Conservation (phyloP, 2,888 invertebrate species). For the Eulithis testata region DNA sequence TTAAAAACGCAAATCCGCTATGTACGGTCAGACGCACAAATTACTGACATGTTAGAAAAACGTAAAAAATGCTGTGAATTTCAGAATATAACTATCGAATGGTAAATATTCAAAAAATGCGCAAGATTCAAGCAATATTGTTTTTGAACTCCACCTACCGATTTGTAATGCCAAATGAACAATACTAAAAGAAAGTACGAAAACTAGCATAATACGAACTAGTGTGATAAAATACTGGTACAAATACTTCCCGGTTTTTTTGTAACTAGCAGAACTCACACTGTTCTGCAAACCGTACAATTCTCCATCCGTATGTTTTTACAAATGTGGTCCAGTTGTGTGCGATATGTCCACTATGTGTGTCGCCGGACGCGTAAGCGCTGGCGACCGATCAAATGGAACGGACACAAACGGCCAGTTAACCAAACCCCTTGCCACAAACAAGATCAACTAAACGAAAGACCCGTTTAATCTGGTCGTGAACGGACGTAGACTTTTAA, state of each 20-base stretch:
- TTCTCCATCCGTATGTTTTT: slow-evolving; percentile 73
- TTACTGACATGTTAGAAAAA: not conserved
- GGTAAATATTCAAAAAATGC: too few relatives aligned
- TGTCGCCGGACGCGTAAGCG: slow-evolving; percentile 78
- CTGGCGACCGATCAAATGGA: slow-evolving; percentile 74
- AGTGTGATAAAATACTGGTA: too few relatives aligned
- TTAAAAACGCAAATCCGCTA: slow-evolving; percentile 46
- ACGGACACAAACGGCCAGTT: slow-evolving; percentile 70
- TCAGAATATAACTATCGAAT: too few relatives aligned
- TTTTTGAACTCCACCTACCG: too few relatives aligned
- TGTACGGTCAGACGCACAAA: slow-evolving; percentile 42
- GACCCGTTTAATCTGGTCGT: slow-evolving; percentile 31
- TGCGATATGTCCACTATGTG: slow-evolving; percentile 82
- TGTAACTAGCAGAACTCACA: slow-evolving; percentile 8
- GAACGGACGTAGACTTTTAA: slow-evolving; percentile 27
- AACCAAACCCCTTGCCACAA: slow-evolving; percentile 33
- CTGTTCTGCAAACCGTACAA: slow-evolving; percentile 47
- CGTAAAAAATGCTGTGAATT: too few relatives aligned
- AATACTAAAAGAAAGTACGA: too few relatives aligned
- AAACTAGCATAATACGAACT: too few relatives aligned
- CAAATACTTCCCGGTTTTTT: too few relatives aligned
- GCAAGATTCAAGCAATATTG: too few relatives aligned
- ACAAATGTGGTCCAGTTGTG: slow-evolving; percentile 74
- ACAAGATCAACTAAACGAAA: slow-evolving; percentile 23
- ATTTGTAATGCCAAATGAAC: too few relatives aligned